Base-by-base conservation (phyloP, 1,140 invertebrate genomes). In the Drosophila ananassae region DNA sequence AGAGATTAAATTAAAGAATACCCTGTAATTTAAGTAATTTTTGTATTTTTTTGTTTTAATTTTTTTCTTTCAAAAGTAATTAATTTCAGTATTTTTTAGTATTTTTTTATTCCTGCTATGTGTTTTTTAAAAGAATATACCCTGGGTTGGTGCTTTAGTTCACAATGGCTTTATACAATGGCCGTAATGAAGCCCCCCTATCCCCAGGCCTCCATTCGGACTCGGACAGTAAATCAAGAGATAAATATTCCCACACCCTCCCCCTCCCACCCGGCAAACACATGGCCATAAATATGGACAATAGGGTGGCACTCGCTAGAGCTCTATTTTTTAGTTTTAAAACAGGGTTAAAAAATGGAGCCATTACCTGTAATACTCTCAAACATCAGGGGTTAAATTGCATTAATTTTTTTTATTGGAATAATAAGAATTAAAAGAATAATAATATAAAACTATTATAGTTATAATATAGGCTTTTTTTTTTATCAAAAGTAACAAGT, bases 211-310 rank as follows among this genome's bases (percentile, higher is more conserved):
- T 32, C 46, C 55, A 57, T 30, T 57, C 56, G 7, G 44, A 34
- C 25, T 52, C 64, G 69, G 64, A 73, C 77, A 79, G 81, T 87
- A 87, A 87, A 85, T 85, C 81, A 87, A 87, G 82, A 85, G 82
- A 85, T 87, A 87, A 81, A 85, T 56, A 77, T 73, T 52, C 66
- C 62, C 22, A 22, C 13, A 48, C 44, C 58, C 25, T 64, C 48
- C 53, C 21, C 55, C 37, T 64, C 37, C 28, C 24, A 28, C 47
- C 39, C 5, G 13, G 39, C 39, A 44, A 44, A 44, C 39, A 44
- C n/a, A 44, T 44, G 17, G n/a, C 39, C 39, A 44, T 44, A 44
- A 44, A 44, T 44, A 44, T 48, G 21, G 9, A 10, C 63, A 67
- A 8, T 30, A 56, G 51, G 51, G 48, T 67, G 47, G n/a, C n/a